These are phyloP conservation scores for Mya arenaria DNA, from an alignment of 1,140 invertebrate genomes.

Conservation along the genomic window DNA sequence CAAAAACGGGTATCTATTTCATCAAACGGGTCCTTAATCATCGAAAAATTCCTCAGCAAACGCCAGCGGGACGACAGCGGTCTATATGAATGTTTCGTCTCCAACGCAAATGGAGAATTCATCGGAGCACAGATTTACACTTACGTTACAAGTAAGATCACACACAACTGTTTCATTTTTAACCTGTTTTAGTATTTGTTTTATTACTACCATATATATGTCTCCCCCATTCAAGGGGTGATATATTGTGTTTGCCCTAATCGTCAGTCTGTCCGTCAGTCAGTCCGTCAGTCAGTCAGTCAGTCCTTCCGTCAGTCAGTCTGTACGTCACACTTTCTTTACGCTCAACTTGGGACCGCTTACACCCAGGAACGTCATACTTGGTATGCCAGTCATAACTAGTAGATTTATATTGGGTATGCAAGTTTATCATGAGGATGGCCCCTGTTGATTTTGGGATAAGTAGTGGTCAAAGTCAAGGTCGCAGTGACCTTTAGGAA, in stretches of 20 bases:
- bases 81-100: slow-evolving; percentile 26
- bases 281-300: not conserved
- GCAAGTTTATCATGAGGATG: no score
- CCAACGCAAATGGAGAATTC: slow-evolving; percentile 6
- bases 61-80: slow-evolving; percentile 25
- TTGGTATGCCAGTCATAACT: no score
- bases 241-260: not conserved
- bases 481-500: no score
- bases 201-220: not conserved
- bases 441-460: no score
- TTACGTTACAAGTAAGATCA: slow-evolving; percentile 17
- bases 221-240: not conserved
- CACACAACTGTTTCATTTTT: not conserved
- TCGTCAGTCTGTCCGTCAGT: not conserved
- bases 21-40: slow-evolving; percentile 41
- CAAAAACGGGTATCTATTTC: slow-evolving; percentile 31
- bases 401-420: no score
- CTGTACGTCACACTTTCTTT: not conserved
- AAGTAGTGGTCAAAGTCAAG: no score
- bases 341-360: no score
- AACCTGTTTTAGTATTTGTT: not conserved
- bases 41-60: slow-evolving; percentile 45
- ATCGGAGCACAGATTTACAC: slow-evolving; percentile 11
- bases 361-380: no score
- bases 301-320: not conserved